These are phyloP conservation scores for Drosophila subquinaria DNA, from an alignment of 2,888 invertebrate genomes.

Conservation along the genomic window DNA sequence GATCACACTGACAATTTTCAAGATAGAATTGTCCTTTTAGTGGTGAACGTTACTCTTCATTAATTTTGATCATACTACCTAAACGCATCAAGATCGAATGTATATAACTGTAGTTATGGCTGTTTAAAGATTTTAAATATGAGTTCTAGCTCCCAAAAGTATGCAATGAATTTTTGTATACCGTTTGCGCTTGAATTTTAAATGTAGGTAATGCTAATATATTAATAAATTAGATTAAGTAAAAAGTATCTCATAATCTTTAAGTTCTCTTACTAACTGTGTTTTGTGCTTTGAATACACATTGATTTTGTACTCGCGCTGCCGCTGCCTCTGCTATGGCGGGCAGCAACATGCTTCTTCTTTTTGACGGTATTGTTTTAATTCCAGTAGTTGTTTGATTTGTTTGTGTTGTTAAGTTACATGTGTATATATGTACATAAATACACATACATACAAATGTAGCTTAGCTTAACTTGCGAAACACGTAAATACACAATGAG, in stretches of 20 bases:
- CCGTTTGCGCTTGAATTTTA: neutral
- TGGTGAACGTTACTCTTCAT: too few relatives aligned
- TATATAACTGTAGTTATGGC: neutral
- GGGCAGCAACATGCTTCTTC: constrained; percentile 30
- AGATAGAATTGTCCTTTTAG: too few relatives aligned
- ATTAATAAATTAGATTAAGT: neutral
- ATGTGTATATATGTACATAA: too few relatives aligned
- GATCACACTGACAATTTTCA: too few relatives aligned
- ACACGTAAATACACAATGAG: constrained; percentile 61
- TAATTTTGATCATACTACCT: neutral
- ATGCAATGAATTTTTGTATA: neutral
- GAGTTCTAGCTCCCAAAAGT: neutral
- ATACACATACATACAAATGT: neutral
- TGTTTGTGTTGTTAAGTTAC: constrained; percentile 26
- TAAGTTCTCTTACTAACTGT: neutral
- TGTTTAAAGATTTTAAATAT: neutral
- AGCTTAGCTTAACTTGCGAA: constrained; percentile 74
- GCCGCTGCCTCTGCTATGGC: neutral
- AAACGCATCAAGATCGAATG: neutral
- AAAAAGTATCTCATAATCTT: neutral
- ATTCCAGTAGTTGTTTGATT: constrained; percentile 46
- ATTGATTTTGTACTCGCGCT: constrained; percentile 4
- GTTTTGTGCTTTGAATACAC: constrained; percentile 5
- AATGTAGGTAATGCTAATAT: neutral
- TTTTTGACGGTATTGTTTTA: constrained; percentile 59